Conservation (phyloP, 2,888 invertebrate genomes). For the Melikaiella ostensackeni region DNA sequence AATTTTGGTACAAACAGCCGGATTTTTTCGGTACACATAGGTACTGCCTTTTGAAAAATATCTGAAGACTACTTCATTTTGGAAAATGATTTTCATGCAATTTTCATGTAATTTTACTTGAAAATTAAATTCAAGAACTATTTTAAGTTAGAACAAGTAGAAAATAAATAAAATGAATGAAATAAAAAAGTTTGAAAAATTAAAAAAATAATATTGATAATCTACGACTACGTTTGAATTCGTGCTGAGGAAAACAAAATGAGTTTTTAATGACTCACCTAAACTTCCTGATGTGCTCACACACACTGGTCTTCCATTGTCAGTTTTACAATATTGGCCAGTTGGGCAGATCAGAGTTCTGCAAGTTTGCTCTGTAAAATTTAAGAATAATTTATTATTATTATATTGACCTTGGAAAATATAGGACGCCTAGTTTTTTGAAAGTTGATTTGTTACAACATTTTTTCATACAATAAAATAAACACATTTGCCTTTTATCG, state of each 20-base stretch:
- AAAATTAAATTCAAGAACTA: not conserved
- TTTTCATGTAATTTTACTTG: not conserved
- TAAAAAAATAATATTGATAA: not conserved
- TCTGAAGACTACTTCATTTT: not conserved
- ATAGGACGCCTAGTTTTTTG: too few species aligned
- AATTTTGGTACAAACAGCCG: too few species aligned
- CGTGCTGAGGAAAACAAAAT: not conserved
- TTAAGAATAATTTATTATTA: not conserved
- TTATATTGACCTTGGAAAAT: not conserved
- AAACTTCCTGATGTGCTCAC: slow-evolving; percentile 63
- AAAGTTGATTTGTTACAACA: too few species aligned
- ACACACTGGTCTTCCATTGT: slow-evolving; percentile 68
- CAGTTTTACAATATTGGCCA: slow-evolving; percentile 70
- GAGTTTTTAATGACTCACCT: slow-evolving; percentile 64
- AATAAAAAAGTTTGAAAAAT: not conserved
- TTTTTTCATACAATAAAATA: too few species aligned
- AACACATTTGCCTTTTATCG: too few species aligned
- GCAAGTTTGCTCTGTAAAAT: slow-evolving; percentile 63
- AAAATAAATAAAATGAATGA: too few species aligned
- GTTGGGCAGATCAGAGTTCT: slow-evolving; percentile 63
- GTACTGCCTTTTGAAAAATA: too few species aligned
- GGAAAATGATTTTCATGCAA: not conserved
- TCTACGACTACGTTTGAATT: slow-evolving; percentile 29
- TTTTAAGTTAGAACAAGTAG: not conserved
- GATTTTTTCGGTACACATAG: too few species aligned